Percentiles rank a stretch among this genome's conserved stretches.
These are phyloP conservation scores for Lithophane semibrunnea DNA, from an alignment of 2,888 invertebrate species.

Conservation along the genomic window DNA sequence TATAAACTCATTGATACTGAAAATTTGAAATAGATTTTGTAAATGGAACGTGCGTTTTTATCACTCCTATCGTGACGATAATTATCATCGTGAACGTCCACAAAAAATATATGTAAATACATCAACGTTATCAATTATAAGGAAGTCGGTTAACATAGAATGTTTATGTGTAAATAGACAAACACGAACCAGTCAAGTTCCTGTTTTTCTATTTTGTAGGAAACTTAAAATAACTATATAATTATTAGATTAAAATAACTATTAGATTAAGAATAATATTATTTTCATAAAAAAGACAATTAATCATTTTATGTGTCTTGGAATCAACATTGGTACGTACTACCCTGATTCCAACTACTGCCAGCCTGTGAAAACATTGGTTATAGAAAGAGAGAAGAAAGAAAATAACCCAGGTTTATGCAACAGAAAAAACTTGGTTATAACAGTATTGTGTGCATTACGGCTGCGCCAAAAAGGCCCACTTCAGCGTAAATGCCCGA, in stretches of 20 bases:
- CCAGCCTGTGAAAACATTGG: background rate
- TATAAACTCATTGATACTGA: constrained; percentile 19
- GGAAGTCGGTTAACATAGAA: no score
- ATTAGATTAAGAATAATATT: background rate
- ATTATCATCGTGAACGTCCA: background rate
- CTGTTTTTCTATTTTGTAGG: background rate
- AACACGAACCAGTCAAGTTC: background rate
- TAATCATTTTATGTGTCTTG: background rate
- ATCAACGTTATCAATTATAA: no score
- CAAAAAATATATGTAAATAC: background rate
- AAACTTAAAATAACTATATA: background rate
- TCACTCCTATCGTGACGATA: background rate
- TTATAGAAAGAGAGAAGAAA: background rate
- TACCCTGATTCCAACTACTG: no score
- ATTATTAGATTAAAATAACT: background rate
- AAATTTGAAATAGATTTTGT: background rate
- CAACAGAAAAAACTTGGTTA: background rate
- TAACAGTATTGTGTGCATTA: background rate
- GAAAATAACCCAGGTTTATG: background rate
- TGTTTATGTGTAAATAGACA: background rate
- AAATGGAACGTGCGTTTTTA: background rate
- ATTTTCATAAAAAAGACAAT: no score
- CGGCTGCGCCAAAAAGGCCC: background rate
- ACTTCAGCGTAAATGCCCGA: background rate
- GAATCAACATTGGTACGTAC: background rate